A percentile compares a stretch with the other conserved stretches of the same genome.
Conservation (phyloP, 2,113 vertebrate species). For the Indri indri region DNA sequence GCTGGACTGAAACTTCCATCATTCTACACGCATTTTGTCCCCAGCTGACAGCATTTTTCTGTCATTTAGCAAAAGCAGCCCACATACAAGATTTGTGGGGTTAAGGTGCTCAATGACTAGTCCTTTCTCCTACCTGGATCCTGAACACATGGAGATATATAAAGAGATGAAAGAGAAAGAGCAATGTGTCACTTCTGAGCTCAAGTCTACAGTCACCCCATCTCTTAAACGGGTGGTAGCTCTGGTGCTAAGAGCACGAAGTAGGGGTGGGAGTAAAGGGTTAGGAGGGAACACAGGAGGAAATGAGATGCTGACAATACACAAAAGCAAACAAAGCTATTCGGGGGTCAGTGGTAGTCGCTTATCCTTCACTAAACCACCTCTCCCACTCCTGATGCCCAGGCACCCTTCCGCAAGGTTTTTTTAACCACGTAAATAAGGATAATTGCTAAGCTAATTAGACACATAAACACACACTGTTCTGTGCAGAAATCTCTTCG, state of each 20-base stretch:
- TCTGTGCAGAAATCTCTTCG: constrained; percentile 19
- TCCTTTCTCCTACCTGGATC: neutral
- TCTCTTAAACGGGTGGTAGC: neutral
- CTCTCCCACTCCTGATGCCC: neutral
- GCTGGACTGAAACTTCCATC: neutral
- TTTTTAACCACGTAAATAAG: neutral
- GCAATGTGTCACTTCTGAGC: no score
- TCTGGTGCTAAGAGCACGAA: neutral
- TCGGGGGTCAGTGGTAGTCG: neutral
- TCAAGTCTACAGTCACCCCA: no score
- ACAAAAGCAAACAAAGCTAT: neutral
- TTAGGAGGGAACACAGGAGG: neutral
- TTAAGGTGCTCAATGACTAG: neutral
- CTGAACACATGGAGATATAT: neutral
- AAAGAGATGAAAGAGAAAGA: no score
- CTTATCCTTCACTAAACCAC: neutral
- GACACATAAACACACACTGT: neutral
- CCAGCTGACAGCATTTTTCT: neutral
- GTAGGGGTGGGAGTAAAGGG: neutral
- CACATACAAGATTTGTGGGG: neutral
- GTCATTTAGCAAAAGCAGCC: neutral
- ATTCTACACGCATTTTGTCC: neutral
- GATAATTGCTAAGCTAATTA: neutral
- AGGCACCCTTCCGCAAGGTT: neutral
- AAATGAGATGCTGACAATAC: neutral